Evolutionary conservation across 2,888 invertebrate genomes (phyloP).

Genomic region (Halocaridina rubra): DNA sequence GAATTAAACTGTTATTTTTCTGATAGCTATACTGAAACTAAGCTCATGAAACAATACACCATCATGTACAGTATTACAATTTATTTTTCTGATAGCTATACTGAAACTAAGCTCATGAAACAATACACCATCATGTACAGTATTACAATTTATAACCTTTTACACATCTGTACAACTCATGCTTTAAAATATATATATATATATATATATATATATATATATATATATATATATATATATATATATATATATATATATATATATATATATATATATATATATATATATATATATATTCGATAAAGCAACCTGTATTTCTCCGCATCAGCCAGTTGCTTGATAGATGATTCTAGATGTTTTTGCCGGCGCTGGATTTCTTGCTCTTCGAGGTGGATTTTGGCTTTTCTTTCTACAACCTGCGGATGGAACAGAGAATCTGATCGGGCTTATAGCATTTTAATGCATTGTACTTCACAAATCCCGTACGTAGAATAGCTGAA

Average conservation of each 20-base stretch:
- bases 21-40: no score
- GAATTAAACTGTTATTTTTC: no score
- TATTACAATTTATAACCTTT: not conserved
- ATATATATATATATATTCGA: not conserved
- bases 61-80: no score
- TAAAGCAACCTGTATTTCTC: conserved; percentile 77
- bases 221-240: not conserved
- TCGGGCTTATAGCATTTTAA: no score
- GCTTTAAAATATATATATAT: not conserved
- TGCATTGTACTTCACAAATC: no score
- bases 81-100: no score
- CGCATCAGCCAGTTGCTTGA: conserved; percentile 94
- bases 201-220: not conserved
- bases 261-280: conserved; percentile 4
- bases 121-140: no score
- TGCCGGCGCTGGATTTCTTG: conserved; percentile 94
- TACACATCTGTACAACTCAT: not conserved
- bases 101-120: no score
- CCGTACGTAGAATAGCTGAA: no score
- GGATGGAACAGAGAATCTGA: no score
- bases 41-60: no score
- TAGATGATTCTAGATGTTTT: conserved; percentile 90
- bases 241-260: not conserved
- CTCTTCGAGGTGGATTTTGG: conserved; percentile 70
- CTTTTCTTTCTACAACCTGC: conserved; percentile 2